These are phyloP conservation scores for Caradrina clavipalpis DNA, from an alignment of 2,888 invertebrate genomes.

Conservation along the genomic window DNA sequence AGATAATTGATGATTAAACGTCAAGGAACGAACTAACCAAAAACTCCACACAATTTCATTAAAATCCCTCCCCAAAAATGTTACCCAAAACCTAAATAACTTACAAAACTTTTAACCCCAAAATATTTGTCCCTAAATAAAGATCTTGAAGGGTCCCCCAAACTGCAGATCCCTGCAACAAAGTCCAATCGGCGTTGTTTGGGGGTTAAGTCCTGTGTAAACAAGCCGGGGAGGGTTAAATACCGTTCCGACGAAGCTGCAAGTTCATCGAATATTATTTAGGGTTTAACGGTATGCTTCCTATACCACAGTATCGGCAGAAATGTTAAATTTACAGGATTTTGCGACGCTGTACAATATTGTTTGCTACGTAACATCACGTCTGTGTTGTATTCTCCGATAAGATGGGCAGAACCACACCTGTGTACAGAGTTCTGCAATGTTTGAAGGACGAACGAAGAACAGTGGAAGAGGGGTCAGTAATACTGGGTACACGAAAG, in stretches of 20 bases:
- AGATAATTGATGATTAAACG: background rate
- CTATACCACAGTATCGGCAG: slow-evolving; percentile 16
- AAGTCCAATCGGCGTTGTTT: slow-evolving; percentile 26
- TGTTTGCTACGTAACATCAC: background rate
- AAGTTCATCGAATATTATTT: slow-evolving; percentile 41
- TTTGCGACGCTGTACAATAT: slow-evolving; percentile 10
- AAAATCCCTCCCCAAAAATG: background rate
- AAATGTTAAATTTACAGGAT: slow-evolving; percentile 14
- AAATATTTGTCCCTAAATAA: slow-evolving; percentile 12
- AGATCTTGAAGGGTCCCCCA: slow-evolving; percentile 16
- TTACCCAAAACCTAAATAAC: background rate
- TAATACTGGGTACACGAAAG: too few species aligned
- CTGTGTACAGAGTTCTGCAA: background rate
- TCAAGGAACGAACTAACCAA: background rate
- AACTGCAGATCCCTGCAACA: slow-evolving; percentile 25
- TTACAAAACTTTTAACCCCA: background rate
- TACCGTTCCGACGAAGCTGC: slow-evolving; percentile 25
- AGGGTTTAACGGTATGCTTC: slow-evolving; percentile 22
- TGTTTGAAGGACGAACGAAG: background rate
- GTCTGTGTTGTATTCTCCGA: background rate
- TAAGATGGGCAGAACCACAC: background rate
- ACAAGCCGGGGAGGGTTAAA: slow-evolving; percentile 37
- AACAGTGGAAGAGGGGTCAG: background rate
- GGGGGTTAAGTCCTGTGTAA: slow-evolving; percentile 37
- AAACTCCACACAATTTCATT: background rate